phyloP scores from a whole-genome alignment of 2,888 invertebrate genomes.

The Eristalis pertinax region DNA sequence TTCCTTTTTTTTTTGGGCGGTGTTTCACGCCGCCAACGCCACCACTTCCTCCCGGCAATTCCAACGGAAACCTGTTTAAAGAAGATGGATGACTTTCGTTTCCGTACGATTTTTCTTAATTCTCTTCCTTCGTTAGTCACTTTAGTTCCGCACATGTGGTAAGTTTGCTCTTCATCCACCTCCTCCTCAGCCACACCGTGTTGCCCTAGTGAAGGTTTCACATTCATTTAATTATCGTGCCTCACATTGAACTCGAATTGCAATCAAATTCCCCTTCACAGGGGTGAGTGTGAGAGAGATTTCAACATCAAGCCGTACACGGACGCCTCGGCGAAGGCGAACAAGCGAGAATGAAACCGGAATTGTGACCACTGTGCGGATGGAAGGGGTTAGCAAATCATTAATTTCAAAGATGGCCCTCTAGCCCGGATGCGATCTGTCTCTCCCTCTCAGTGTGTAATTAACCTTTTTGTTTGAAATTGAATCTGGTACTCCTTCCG shows the following conservation, averaged over 20 bases:
- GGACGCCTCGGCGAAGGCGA: conserved; percentile 8
- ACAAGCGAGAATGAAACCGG: conserved; percentile 44
- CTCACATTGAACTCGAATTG: conserved; percentile 19
- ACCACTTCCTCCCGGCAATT: neutral
- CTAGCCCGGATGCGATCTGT: neutral
- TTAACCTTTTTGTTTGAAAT: conserved; percentile 36
- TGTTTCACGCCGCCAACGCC: neutral
- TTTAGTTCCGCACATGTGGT: conserved; percentile 64
- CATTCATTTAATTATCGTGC: conserved; percentile 44
- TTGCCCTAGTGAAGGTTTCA: conserved; percentile 4
- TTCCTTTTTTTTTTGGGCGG: neutral
- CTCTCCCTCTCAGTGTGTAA: conserved; percentile 15
- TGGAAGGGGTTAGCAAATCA: conserved; percentile 3
- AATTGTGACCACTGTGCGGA: conserved; percentile 6
- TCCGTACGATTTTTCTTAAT: conserved; percentile 50
- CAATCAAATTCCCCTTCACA: conserved; percentile 39
- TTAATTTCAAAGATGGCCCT: conserved; percentile 41
- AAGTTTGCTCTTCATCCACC: conserved; percentile 6
- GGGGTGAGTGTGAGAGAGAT: neutral
- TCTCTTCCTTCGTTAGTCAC: conserved; percentile 12
- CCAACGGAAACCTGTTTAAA: conserved; percentile 44
- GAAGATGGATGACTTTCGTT: conserved; percentile 59
- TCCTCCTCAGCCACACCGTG: neutral
- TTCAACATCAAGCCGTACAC: conserved; percentile 1
- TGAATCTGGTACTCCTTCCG: conserved; percentile 20